Evolutionary conservation across 2,797 vertebrate species (phyloP).

Genomic region (Clamator glandarius): DNA sequence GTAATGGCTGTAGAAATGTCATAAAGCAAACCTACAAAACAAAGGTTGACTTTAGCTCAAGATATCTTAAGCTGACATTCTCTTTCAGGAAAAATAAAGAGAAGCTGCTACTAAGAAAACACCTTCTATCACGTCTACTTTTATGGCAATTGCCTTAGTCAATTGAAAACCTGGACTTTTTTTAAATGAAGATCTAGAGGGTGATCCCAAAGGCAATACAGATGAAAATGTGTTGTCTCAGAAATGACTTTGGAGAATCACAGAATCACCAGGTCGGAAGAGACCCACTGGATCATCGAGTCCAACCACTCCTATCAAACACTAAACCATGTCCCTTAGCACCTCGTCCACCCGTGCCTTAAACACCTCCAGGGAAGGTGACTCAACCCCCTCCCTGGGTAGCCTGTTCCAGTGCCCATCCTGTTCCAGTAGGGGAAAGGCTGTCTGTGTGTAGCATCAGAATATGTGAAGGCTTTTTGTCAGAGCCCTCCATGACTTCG

Average conservation of each 20-base stretch:
- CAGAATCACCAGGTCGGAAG: too few species aligned
- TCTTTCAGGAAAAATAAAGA: background rate
- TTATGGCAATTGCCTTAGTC: background rate
- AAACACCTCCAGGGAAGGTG: too few species aligned
- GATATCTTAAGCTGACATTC: background rate
- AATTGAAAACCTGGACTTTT: background rate
- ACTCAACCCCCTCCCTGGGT: too few species aligned
- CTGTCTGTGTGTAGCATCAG: background rate
- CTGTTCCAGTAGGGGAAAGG: background rate
- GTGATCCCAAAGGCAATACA: background rate
- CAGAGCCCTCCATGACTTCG: background rate
- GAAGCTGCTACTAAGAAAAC: background rate
- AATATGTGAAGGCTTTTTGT: background rate
- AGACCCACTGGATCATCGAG: too few species aligned
- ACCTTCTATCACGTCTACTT: background rate
- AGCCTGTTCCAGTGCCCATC: too few species aligned
- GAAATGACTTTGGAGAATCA: too few species aligned
- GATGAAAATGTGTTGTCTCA: background rate
- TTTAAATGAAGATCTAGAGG: background rate
- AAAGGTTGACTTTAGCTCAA: background rate
- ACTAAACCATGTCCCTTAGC: too few species aligned
- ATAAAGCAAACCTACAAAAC: slow-evolving; percentile 6
- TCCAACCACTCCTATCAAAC: too few species aligned
- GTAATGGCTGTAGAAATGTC: slow-evolving; percentile 5
- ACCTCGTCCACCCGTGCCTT: too few species aligned